Evolutionary conservation across 2,113 vertebrate genomes (phyloP).

Genomic region (Noturus placidus): DNA sequence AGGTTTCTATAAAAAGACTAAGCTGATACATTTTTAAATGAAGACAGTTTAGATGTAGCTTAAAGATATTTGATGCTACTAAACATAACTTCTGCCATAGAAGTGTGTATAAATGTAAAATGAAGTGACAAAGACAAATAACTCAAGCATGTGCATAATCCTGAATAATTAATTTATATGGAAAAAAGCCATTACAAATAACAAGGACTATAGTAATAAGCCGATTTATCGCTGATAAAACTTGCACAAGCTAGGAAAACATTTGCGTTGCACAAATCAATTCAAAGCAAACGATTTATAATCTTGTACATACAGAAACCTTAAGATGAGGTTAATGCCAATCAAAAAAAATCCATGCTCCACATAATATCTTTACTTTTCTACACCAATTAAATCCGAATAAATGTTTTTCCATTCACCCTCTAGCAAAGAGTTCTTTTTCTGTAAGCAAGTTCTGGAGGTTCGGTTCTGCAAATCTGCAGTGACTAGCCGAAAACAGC

Average conservation of each 20-base stretch:
- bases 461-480: neutral
- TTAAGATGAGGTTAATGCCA: neutral
- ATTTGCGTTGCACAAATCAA: neutral
- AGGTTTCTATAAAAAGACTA: neutral
- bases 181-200: neutral
- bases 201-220: neutral
- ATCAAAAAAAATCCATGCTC: neutral
- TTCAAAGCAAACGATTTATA: neutral
- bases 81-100: neutral
- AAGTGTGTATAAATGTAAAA: neutral
- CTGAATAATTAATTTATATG: neutral
- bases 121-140: constrained; percentile 8
- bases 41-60: neutral
- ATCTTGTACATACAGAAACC: neutral
- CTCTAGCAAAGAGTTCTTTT: neutral
- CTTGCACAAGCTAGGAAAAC: neutral
- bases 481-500: neutral
- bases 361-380: neutral
- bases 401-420: neutral
- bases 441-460: neutral
- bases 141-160: neutral
- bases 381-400: neutral
- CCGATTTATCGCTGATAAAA: neutral
- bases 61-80: neutral
- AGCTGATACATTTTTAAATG: neutral